phyloP scores from a whole-genome alignment of 2,888 invertebrate species.

The Trichopoda pennipes region DNA sequence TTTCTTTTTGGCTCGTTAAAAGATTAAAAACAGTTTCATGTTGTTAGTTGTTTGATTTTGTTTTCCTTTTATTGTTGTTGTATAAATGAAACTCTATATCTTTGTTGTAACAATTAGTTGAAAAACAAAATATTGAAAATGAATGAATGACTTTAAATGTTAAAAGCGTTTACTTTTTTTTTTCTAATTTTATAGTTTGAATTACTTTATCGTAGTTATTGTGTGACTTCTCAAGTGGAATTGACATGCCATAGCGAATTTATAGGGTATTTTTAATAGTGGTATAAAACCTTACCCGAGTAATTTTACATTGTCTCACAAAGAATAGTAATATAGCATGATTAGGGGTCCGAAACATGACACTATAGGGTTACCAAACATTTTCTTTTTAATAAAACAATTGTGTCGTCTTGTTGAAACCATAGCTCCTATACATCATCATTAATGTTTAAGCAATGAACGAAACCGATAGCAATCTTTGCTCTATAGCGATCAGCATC shows the following conservation, averaged over 20 bases:
- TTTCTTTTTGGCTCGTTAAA: slow-evolving; percentile 33
- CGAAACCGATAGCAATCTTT: too few relatives aligned
- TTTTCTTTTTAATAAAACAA: too few relatives aligned
- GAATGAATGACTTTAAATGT: slow-evolving; percentile 35
- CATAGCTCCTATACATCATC: too few relatives aligned
- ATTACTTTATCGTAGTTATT: slow-evolving; percentile 33
- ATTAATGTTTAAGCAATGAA: too few relatives aligned
- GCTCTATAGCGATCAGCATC: too few relatives aligned
- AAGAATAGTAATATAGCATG: too few relatives aligned
- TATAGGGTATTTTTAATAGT: too few relatives aligned
- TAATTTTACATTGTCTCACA: too few relatives aligned
- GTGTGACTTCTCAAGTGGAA: slow-evolving; percentile 67
- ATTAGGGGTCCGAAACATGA: too few relatives aligned
- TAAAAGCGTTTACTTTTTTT: neutral
- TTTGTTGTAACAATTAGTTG: slow-evolving; percentile 57
- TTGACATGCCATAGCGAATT: slow-evolving; percentile 61
- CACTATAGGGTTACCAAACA: too few relatives aligned
- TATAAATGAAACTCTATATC: slow-evolving; percentile 44
- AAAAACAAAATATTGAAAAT: slow-evolving; percentile 51
- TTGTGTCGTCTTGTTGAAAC: too few relatives aligned
- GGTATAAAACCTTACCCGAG: too few relatives aligned
- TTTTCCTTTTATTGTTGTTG: slow-evolving; percentile 7
- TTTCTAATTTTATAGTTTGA: slow-evolving; percentile 26
- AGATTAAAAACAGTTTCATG: slow-evolving; percentile 45
- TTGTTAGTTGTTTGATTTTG: slow-evolving; percentile 6